Conservation (phyloP, 1,140 invertebrate species). For the Drosophila ironensis region DNA sequence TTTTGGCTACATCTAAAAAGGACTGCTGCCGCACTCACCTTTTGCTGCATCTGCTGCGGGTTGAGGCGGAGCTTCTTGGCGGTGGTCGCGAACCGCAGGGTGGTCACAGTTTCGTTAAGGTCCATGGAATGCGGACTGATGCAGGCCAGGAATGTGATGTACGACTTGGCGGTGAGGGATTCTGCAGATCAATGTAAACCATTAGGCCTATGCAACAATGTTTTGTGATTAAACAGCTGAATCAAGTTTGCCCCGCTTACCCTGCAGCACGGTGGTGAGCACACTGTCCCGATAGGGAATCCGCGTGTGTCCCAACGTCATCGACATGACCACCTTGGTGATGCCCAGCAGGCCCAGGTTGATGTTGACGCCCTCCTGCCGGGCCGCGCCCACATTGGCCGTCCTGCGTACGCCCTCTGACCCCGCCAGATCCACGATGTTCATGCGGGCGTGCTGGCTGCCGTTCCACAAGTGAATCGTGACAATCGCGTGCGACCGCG, state of each 20-base stretch:
- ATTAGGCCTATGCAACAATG: background rate
- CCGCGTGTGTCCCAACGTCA: background rate
- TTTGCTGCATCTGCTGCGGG: background rate
- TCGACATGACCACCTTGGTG: background rate
- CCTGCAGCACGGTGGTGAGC: background rate
- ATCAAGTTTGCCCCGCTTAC: too few relatives aligned
- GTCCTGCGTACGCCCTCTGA: background rate
- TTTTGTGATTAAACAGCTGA: too few relatives aligned
- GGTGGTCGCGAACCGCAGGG: background rate
- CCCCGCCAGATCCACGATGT: background rate
- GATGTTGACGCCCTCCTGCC: background rate
- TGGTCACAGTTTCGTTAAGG: background rate
- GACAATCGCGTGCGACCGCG: background rate
- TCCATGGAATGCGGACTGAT: background rate
- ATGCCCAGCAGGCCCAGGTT: background rate
- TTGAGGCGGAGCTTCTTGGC: background rate
- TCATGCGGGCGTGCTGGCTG: background rate
- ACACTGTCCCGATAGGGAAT: background rate
- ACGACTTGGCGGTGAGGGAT: background rate
- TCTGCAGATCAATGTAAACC: background rate
- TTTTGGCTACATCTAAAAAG: constrained; percentile 43
- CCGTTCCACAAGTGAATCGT: background rate
- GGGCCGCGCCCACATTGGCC: background rate
- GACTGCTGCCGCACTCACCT: background rate
- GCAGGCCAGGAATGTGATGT: background rate